These are phyloP conservation scores for Cyphomyrus plagiostoma DNA, from an alignment of 2,113 vertebrate species.

Conservation along the genomic window DNA sequence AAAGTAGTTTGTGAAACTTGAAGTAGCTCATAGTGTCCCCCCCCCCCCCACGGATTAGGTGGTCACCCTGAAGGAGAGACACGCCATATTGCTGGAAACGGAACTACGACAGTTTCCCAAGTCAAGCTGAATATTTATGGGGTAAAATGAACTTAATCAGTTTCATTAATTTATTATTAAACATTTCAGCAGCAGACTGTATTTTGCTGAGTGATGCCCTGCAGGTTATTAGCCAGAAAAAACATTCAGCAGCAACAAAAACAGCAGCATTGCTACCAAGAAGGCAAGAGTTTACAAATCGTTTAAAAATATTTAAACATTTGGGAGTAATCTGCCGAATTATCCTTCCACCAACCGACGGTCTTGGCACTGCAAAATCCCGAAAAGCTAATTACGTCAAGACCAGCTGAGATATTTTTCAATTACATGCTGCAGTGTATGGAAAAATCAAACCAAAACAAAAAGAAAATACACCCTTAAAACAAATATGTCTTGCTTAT, in stretches of 20 bases:
- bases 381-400: neutral
- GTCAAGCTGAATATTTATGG: neutral
- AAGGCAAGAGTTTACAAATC: conserved; percentile 3
- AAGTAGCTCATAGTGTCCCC: too few relatives aligned
- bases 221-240: neutral
- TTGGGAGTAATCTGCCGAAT: neutral
- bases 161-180: conserved; percentile 8
- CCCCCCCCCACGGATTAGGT: too few relatives aligned
- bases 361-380: neutral
- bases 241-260: neutral
- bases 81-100: neutral
- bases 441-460: neutral
- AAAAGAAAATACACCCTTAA: neutral
- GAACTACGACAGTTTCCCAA: neutral
- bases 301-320: conserved; percentile 5
- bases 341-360: neutral
- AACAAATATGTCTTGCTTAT: neutral
- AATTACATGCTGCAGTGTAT: neutral
- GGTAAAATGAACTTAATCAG: neutral
- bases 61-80: neutral
- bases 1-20: too few relatives aligned
- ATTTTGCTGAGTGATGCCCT: neutral
- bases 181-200: neutral
- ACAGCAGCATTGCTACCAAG: neutral
- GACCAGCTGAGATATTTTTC: neutral